Conservation (phyloP, 23 tunicate genomes). For the Diplosoma virens region DNA sequence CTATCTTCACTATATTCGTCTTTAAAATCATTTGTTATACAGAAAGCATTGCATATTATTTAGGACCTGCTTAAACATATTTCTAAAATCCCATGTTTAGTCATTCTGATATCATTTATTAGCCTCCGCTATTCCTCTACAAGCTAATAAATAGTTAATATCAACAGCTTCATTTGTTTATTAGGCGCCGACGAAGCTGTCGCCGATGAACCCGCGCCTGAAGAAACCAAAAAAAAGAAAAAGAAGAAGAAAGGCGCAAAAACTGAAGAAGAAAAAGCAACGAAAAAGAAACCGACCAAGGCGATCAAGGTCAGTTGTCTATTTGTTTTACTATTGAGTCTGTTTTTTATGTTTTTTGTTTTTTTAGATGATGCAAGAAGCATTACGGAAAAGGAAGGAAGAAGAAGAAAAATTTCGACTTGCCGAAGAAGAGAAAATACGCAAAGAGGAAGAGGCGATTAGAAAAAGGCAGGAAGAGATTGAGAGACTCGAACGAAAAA, state of each 20-base stretch:
- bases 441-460: constrained; percentile 76
- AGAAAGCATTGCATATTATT: too few relatives aligned
- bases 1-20: too few relatives aligned
- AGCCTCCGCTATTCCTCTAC: too few relatives aligned
- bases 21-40: too few relatives aligned
- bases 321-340: background rate
- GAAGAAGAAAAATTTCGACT: constrained; percentile 62
- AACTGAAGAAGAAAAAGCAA: constrained; percentile 31
- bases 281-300: constrained; percentile 45
- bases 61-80: too few relatives aligned
- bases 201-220: constrained; percentile 5
- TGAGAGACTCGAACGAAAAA: constrained; percentile 56
- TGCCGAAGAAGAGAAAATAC: constrained; percentile 72
- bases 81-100: too few relatives aligned
- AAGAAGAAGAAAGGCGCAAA: constrained; percentile 60
- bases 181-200: background rate
- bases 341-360: background rate
- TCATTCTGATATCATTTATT: too few relatives aligned
- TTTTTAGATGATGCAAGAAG: constrained; percentile 64
- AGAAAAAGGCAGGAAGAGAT: constrained; percentile 33
- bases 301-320: constrained; percentile 21
- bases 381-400: constrained; percentile 58
- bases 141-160: too few relatives aligned
- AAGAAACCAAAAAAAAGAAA: constrained; percentile 47
- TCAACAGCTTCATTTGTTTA: too few relatives aligned